phyloP scores from a whole-genome alignment of 2,888 invertebrate species.

The Archips crataeganus region DNA sequence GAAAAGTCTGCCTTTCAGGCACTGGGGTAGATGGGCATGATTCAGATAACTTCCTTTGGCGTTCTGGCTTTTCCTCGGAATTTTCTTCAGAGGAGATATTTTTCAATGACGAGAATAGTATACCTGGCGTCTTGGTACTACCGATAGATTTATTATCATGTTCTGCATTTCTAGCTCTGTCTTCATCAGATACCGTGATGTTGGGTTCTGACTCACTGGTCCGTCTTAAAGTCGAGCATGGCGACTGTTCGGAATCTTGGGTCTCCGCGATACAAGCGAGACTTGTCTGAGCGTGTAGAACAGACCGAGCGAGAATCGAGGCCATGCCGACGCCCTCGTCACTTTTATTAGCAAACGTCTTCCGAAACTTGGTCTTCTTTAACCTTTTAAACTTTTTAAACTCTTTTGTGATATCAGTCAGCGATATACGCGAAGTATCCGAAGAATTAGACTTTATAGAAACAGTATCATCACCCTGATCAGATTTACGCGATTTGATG shows the following conservation, averaged over 20 bases:
- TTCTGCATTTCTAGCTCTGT: constrained; percentile 49
- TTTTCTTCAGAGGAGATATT: constrained; percentile 65
- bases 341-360: constrained; percentile 64
- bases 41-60: constrained; percentile 70
- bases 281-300: constrained; percentile 86
- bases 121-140: constrained; percentile 62
- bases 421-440: constrained; percentile 77
- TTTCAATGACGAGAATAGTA: constrained; percentile 71
- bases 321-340: constrained; percentile 88
- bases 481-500: constrained; percentile 84
- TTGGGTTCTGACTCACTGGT: constrained; percentile 77
- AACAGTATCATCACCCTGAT: constrained; percentile 82
- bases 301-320: constrained; percentile 88
- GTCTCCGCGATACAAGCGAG: constrained; percentile 86
- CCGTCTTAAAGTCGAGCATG: constrained; percentile 69
- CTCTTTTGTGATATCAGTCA: constrained; percentile 74
- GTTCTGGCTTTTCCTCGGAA: constrained; percentile 41
- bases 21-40: constrained; percentile 79
- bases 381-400: constrained; percentile 75
- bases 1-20: constrained; percentile 68
- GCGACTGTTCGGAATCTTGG: constrained; percentile 80
- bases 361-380: constrained; percentile 73
- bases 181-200: constrained; percentile 65
- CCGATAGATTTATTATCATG: constrained; percentile 46
- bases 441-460: constrained; percentile 83